phyloP scores from a whole-genome alignment of 2,888 invertebrate species.

The Drosophila incognita region DNA sequence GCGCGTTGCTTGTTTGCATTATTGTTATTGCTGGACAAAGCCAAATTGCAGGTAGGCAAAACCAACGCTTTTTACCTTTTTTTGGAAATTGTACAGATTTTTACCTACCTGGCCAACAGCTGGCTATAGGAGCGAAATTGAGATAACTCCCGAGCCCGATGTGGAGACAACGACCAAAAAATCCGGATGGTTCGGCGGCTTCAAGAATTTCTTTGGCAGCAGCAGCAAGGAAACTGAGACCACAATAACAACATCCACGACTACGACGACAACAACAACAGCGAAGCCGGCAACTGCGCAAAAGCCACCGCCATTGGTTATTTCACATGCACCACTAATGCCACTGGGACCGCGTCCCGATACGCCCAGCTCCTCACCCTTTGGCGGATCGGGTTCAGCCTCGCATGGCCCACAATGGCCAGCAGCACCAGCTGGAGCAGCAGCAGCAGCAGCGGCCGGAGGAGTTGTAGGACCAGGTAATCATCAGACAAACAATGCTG shows the following conservation, averaged over 20 bases:
- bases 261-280: slow-evolving; percentile 44
- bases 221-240: slow-evolving; percentile 58
- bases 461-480: background rate
- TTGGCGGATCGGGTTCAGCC: slow-evolving; percentile 37
- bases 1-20: slow-evolving; percentile 55
- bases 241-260: slow-evolving; percentile 40
- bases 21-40: slow-evolving; percentile 68
- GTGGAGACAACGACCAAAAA: slow-evolving; percentile 77
- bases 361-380: slow-evolving; percentile 79
- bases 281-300: slow-evolving; percentile 34
- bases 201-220: slow-evolving; percentile 79
- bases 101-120: slow-evolving; percentile 38
- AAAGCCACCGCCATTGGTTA: slow-evolving; percentile 76
- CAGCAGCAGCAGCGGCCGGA: background rate
- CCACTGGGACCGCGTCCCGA: slow-evolving; percentile 82
- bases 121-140: slow-evolving; percentile 77
- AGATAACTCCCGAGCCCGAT: slow-evolving; percentile 80
- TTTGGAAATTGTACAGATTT: background rate
- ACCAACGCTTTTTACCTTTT: background rate
- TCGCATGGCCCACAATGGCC: slow-evolving; percentile 72
- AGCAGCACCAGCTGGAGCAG: slow-evolving; percentile 17
- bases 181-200: slow-evolving; percentile 81
- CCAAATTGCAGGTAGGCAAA: slow-evolving; percentile 75
- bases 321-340: slow-evolving; percentile 78
- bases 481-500: slow-evolving; percentile 1